Evolutionary conservation across 2,888 invertebrate genomes (phyloP), one percentile per base, ranked within the genome.

Genomic region (Taphrorychus bicolor): DNA sequence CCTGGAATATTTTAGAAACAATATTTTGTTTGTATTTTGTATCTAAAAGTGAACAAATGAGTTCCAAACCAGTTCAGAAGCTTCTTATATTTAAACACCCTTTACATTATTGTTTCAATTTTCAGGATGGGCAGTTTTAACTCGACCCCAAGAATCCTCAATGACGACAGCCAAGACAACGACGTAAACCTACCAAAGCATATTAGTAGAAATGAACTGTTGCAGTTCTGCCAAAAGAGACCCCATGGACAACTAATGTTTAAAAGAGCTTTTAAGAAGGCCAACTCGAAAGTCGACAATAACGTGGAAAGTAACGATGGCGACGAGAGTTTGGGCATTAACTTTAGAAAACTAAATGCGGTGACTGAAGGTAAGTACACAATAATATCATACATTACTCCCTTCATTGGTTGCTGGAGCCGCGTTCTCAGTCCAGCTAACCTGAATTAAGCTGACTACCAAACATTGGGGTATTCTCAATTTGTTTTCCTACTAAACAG

Each of bases 121-220:
- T 83, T 11, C 80, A 90, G 90, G 81, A 91, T 91, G 90, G 90
- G 90, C 71, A 90, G 90, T 78, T 90, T 90, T 77, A 88, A 87
- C 69, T 89, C 89, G 60, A 85, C 88, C 16, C 88, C 89, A 49
- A 88, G 87, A 79, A 87, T 89, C 70, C 81, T 85, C 69, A 89
- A 89, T 76, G 84, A 85, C 62, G 89, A 89, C 77, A 82, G 83
- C 3, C 86, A 88, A 77, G 89, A 89, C 76, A 85, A 86, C 73
- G 85, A 85, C 61, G 75, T 88, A 14, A 80, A 82, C 70, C 73
- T 87, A 72, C 83, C 85, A 40, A 80, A 82, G 60, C 82, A 81
- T 9, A 77, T 86, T 65, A 82, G 82, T 32, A 81, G 84, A 22
- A 79, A 82, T 49, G 86, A 86, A 61, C 76, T 89, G 49, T 75